phyloP scores from a whole-genome alignment of 2,888 invertebrate genomes.

The Ceraclea dissimilis region DNA sequence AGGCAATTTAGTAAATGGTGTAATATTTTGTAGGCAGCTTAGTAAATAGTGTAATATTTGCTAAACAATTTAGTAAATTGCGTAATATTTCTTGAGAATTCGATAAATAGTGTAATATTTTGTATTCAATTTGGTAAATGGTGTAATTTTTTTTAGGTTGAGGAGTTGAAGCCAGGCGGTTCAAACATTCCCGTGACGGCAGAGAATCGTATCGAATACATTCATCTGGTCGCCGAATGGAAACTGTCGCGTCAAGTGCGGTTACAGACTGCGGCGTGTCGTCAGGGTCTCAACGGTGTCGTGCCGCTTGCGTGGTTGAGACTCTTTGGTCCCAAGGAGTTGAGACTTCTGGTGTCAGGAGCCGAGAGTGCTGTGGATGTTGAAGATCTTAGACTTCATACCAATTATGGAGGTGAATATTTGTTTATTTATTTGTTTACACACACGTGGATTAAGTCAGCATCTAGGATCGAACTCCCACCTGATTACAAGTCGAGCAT shows the following conservation, averaged over 20 bases:
- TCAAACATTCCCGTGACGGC: conserved; percentile 84
- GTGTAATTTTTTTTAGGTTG: conserved; percentile 45
- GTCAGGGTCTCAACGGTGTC: conserved; percentile 84
- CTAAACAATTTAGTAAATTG: too few species aligned
- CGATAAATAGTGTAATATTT: too few species aligned
- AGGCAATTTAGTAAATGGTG: too few species aligned
- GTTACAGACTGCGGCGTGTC: conserved; percentile 80
- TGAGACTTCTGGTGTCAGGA: conserved; percentile 95
- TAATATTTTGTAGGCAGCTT: too few species aligned
- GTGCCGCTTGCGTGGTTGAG: conserved; percentile 88
- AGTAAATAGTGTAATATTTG: too few species aligned
- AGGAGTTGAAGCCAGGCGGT: conserved; percentile 88
- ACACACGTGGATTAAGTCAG: too few species aligned
- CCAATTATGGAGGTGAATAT: conserved; percentile 71
- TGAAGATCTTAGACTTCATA: conserved; percentile 75
- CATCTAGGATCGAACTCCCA: too few species aligned
- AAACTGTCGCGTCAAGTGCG: conserved; percentile 75
- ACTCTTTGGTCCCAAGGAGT: conserved; percentile 85
- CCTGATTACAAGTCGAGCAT: too few species aligned
- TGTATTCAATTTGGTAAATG: too few species aligned
- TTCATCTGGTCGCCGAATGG: conserved; percentile 92
- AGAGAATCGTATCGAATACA: conserved; percentile 91
- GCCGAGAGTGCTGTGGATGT: conserved; percentile 91
- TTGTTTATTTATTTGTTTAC: too few species aligned
- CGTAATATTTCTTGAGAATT: too few species aligned